phyloP scores from a whole-genome alignment of 2,888 invertebrate genomes.

The Eristalis tenax region DNA sequence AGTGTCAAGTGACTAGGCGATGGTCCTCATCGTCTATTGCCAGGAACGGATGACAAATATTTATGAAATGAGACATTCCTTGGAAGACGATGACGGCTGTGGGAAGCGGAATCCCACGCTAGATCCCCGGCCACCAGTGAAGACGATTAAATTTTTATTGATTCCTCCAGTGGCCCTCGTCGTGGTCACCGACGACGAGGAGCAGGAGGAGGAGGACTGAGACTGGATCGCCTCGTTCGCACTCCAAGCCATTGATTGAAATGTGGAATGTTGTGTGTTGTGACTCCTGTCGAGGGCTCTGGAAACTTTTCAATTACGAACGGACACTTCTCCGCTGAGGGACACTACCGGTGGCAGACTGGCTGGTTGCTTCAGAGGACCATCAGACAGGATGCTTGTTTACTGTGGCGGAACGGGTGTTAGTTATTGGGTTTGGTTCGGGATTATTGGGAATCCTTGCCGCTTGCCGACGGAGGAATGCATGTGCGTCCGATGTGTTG shows the following conservation, averaged over 20 bases:
- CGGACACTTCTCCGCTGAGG: not conserved
- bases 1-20: not conserved
- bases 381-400: not conserved
- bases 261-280: constrained; percentile 37
- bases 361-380: not conserved
- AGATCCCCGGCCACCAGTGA: constrained; percentile 23
- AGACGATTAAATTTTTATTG: constrained; percentile 70
- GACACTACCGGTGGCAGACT: not conserved
- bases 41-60: constrained; percentile 49
- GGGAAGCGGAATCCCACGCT: constrained; percentile 4
- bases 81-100: constrained; percentile 1
- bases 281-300: constrained; percentile 52
- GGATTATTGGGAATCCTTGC: constrained; percentile 65
- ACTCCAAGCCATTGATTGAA: not conserved
- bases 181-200: not conserved
- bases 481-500: constrained; percentile 29
- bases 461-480: constrained; percentile 36
- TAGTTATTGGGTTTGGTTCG: constrained; percentile 61
- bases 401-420: constrained; percentile 3
- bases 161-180: constrained; percentile 9
- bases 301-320: constrained; percentile 66
- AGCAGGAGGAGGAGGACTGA: too few relatives aligned
- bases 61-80: constrained; percentile 61
- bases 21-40: not conserved
- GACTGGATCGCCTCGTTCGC: not conserved